Evolutionary conservation across 2,888 invertebrate genomes (phyloP).

Genomic region (Chydorus sphaericus): DNA sequence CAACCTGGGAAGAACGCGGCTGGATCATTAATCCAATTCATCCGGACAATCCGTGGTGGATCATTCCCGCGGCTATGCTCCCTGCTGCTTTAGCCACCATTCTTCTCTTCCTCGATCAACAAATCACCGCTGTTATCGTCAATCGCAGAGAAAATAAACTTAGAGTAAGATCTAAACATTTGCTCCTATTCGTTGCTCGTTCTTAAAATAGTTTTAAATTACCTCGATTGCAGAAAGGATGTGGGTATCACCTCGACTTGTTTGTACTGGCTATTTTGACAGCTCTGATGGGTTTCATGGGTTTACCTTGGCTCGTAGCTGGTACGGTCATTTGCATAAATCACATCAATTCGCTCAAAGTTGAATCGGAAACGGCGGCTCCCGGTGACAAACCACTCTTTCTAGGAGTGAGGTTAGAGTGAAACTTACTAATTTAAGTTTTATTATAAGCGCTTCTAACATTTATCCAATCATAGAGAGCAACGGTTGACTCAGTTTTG

Average conservation of each 20-base stretch:
- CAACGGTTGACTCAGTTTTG: constrained; percentile 38
- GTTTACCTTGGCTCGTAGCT: constrained; percentile 37
- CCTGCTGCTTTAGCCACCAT: constrained; percentile 92
- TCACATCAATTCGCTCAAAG: constrained; percentile 33
- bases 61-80: constrained; percentile 62
- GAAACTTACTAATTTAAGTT: neutral
- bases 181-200: no score
- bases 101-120: constrained; percentile 98
- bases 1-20: constrained; percentile 39
- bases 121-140: constrained; percentile 96
- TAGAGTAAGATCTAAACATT: no score
- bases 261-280: constrained; percentile 32
- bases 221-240: constrained; percentile 36
- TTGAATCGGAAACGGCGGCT: constrained; percentile 32
- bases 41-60: constrained; percentile 64
- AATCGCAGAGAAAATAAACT: constrained; percentile 96
- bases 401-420: constrained; percentile 30
- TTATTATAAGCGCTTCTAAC: neutral
- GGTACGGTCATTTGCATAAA: constrained; percentile 36
- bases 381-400: constrained; percentile 36
- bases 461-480: no score
- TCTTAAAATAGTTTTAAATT: no score
- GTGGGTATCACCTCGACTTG: constrained; percentile 38
- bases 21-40: constrained; percentile 67
- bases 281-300: constrained; percentile 31